Evolutionary conservation across 2,888 invertebrate genomes (phyloP).

Genomic region (Frankliniella fusca): DNA sequence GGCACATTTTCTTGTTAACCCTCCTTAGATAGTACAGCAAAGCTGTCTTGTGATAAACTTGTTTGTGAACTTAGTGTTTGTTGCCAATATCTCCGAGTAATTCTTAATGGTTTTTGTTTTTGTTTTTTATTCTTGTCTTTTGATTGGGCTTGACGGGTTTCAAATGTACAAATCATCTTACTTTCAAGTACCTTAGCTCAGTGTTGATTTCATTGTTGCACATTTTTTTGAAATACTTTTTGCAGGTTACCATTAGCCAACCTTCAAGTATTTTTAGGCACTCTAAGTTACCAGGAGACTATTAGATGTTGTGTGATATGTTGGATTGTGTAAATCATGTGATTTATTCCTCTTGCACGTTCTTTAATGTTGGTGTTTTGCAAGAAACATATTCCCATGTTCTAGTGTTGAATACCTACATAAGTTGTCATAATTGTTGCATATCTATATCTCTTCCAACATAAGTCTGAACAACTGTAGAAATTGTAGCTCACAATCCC

Average conservation of each 20-base stretch:
- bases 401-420: too few species aligned
- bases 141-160: neutral
- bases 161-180: neutral
- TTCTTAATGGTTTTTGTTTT: neutral
- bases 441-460: too few species aligned
- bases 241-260: neutral
- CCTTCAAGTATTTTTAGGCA: neutral
- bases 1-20: neutral
- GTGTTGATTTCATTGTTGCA: neutral
- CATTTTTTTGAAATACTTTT: neutral
- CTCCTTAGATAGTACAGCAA: neutral
- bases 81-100: neutral
- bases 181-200: neutral
- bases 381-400: too few species aligned
- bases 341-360: neutral
- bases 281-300: neutral
- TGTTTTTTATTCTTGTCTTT: neutral
- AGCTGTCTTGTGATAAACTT: conserved; percentile 3
- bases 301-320: neutral
- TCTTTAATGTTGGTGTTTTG: neutral
- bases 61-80: neutral
- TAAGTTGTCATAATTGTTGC: too few species aligned
- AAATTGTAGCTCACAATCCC: too few species aligned
- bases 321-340: too few species aligned
- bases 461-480: too few species aligned